Evolutionary conservation across 2,797 vertebrate species (phyloP).

Genomic region (Triplophysa yarkandensis): DNA sequence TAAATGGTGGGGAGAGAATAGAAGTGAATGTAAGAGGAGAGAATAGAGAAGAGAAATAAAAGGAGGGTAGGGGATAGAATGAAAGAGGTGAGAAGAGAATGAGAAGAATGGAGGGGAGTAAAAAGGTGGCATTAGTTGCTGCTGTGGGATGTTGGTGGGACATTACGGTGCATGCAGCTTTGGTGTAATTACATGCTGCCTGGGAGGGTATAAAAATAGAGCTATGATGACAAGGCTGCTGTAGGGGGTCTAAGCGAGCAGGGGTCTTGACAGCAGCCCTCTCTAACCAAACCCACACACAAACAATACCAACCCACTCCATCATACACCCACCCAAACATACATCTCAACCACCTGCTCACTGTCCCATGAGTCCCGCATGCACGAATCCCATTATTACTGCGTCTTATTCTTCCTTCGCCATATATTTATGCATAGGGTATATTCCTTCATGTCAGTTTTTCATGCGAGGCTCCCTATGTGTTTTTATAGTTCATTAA

Average conservation of each 20-base stretch:
- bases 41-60: not conserved
- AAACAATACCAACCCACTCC: constrained; percentile 34
- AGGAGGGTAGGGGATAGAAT: not conserved
- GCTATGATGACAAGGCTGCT: constrained; percentile 53
- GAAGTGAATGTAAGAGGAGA: not conserved
- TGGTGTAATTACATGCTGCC: constrained; percentile 68
- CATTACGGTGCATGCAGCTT: constrained; percentile 56
- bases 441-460: not conserved
- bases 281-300: constrained; percentile 33
- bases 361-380: not conserved
- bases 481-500: too few relatives aligned
- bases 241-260: constrained; percentile 46
- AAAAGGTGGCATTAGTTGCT: not conserved
- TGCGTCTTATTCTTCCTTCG: not conserved
- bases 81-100: not conserved
- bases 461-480: not conserved
- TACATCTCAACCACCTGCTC: constrained; percentile 13
- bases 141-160: constrained; percentile 34
- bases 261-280: constrained; percentile 35
- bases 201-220: constrained; percentile 56
- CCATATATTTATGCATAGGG: not conserved
- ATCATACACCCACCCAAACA: constrained; percentile 42
- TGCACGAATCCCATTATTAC: not conserved
- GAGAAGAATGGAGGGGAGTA: not conserved
- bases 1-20: too few relatives aligned